A percentile compares a stretch with the other conserved stretches of the same genome.
Evolutionary conservation across 2,113 vertebrate genomes (phyloP).

Genomic region (Vidua macroura): DNA sequence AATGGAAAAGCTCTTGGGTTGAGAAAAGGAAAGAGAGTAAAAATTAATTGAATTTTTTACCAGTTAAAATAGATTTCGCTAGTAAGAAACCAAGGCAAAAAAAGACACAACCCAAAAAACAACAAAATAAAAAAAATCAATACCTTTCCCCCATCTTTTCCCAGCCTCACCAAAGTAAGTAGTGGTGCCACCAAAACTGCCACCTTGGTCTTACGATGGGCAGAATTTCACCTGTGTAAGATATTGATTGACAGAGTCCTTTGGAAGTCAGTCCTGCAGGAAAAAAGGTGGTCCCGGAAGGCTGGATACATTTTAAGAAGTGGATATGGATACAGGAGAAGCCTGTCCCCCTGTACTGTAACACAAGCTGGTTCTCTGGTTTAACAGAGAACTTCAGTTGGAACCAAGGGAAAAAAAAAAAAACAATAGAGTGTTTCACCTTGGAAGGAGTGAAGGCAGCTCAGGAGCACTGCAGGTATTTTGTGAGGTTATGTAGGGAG

Average conservation of each 20-base stretch:
- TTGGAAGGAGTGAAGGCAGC: not conserved
- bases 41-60: not conserved
- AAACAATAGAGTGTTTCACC: not conserved
- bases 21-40: not conserved
- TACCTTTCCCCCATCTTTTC: not conserved
- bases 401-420: too few relatives aligned
- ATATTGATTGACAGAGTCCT: not conserved
- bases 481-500: not conserved
- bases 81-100: not conserved
- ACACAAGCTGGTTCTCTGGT: not conserved
- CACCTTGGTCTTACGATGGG: rapidly evolving
- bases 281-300: not conserved
- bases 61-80: not conserved
- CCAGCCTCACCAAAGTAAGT: not conserved
- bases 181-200: not conserved
- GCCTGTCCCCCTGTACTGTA: not conserved
- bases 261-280: not conserved
- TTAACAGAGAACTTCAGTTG: not conserved
- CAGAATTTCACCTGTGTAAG: not conserved
- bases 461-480: not conserved
- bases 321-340: not conserved
- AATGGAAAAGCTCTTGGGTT: not conserved
- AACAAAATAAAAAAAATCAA: not conserved
- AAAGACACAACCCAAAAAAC: not conserved
- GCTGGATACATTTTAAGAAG: not conserved